These are phyloP conservation scores for Sebastes matsubarae DNA, from an alignment of 2,797 vertebrate genomes.

Conservation along the genomic window DNA sequence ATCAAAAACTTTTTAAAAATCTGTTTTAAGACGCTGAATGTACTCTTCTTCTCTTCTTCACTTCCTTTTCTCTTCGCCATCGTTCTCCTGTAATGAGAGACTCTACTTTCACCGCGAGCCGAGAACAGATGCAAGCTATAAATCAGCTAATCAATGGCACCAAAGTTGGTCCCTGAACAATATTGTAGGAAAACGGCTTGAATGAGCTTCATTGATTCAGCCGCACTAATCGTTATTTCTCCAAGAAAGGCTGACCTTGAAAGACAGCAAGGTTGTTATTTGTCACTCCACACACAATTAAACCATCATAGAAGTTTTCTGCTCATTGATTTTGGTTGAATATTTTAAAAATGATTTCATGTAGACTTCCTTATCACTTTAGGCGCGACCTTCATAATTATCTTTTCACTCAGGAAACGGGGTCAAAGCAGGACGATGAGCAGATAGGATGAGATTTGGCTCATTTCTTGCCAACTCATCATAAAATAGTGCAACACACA, in stretches of 20 bases:
- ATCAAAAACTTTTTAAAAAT: background rate
- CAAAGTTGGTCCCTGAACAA: constrained; percentile 75
- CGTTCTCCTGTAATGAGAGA: constrained; percentile 22
- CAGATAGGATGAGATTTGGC: constrained; percentile 16
- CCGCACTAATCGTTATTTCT: constrained; percentile 69
- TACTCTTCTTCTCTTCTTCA: background rate
- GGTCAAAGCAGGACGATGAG: constrained; percentile 40
- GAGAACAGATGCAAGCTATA: constrained; percentile 63
- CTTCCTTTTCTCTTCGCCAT: background rate
- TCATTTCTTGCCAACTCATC: constrained; percentile 57
- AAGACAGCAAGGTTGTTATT: constrained; percentile 46
- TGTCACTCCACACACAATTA: constrained; percentile 19
- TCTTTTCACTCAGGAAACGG: constrained; percentile 39
- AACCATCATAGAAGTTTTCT: constrained; percentile 13
- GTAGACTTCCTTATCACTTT: background rate
- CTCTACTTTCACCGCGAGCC: constrained; percentile 42
- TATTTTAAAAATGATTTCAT: constrained; percentile 16
- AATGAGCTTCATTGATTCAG: constrained; percentile 76
- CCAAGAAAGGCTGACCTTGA: constrained; percentile 66
- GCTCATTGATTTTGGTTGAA: constrained; percentile 36
- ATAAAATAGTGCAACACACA: constrained; percentile 50
- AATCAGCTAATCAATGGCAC: constrained; percentile 75
- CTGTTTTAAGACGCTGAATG: background rate
- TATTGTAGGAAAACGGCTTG: constrained; percentile 71
- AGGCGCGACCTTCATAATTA: constrained; percentile 8